Evolutionary conservation across 2,888 invertebrate genomes (phyloP).

Genomic region (Callyntrura guangdongensis): DNA sequence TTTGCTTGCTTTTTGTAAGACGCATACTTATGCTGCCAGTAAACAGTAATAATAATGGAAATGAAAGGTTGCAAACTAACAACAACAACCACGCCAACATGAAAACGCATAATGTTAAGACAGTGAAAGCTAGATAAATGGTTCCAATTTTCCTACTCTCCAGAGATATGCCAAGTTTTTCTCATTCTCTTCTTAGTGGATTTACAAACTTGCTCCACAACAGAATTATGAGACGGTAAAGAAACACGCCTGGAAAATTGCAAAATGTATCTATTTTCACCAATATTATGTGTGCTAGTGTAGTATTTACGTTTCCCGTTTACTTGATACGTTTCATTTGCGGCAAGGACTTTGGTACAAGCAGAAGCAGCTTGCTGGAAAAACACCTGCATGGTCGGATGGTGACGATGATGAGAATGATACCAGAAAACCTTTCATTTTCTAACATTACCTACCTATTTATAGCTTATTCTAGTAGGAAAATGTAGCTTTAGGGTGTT

Average conservation of each 20-base stretch:
- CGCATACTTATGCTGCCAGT: conserved; percentile 34
- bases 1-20: conserved; percentile 28
- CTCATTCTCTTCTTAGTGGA: conserved; percentile 66
- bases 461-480: conserved; percentile 16
- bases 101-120: conserved; percentile 51
- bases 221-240: neutral
- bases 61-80: conserved; percentile 8
- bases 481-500: conserved; percentile 43
- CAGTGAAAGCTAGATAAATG: conserved; percentile 71
- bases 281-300: too few relatives aligned
- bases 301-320: neutral
- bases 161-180: conserved; percentile 70
- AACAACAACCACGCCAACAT: too few relatives aligned
- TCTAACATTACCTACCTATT: conserved; percentile 34
- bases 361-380: conserved; percentile 39
- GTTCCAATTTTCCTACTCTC: conserved; percentile 69
- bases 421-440: conserved; percentile 27
- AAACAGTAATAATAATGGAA: conserved; percentile 50
- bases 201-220: conserved; percentile 54
- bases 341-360: neutral
- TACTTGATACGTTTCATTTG: neutral
- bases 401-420: conserved; percentile 35
- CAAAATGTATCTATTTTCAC: too few relatives aligned
- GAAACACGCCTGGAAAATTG: too few relatives aligned
- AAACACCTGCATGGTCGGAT: conserved; percentile 69